These are phyloP conservation scores for Pseudorasbora parva DNA, from an alignment of 2,113 vertebrate species.

Conservation along the genomic window DNA sequence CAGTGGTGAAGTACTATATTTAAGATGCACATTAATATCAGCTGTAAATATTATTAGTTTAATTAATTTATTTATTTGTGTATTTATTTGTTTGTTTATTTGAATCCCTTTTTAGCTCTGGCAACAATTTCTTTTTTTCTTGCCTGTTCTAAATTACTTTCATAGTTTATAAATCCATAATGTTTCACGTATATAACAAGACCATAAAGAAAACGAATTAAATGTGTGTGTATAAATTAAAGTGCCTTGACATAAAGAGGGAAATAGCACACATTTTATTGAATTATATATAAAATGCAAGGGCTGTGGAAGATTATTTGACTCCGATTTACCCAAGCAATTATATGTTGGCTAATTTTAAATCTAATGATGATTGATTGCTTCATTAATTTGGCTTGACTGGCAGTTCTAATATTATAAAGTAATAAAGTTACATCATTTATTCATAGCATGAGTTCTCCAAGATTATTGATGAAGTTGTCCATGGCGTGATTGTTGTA, in stretches of 20 bases:
- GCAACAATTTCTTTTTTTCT: not conserved
- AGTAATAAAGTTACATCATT: not conserved
- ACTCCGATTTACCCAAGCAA: not conserved
- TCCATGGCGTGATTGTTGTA: not conserved
- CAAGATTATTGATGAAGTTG: not conserved
- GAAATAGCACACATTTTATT: not conserved
- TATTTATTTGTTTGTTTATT: not conserved
- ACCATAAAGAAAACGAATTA: not conserved
- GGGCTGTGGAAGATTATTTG: not conserved
- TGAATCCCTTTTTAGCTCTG: not conserved
- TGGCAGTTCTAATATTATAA: not conserved
- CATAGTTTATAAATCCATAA: not conserved
- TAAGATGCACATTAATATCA: too few relatives aligned
- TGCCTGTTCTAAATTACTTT: not conserved
- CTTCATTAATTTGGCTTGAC: not conserved
- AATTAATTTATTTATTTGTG: not conserved
- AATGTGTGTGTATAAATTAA: too few relatives aligned
- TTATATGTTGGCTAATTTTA: constrained; percentile 4
- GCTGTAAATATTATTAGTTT: too few relatives aligned
- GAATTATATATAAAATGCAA: too few relatives aligned
- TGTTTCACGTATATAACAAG: not conserved
- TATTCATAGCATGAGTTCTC: not conserved
- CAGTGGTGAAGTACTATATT: too few relatives aligned
- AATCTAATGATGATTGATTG: not conserved
- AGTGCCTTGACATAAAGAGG: not conserved